Evolutionary conservation across 2,113 vertebrate species (phyloP).

Genomic region (Irena cyanogastra): DNA sequence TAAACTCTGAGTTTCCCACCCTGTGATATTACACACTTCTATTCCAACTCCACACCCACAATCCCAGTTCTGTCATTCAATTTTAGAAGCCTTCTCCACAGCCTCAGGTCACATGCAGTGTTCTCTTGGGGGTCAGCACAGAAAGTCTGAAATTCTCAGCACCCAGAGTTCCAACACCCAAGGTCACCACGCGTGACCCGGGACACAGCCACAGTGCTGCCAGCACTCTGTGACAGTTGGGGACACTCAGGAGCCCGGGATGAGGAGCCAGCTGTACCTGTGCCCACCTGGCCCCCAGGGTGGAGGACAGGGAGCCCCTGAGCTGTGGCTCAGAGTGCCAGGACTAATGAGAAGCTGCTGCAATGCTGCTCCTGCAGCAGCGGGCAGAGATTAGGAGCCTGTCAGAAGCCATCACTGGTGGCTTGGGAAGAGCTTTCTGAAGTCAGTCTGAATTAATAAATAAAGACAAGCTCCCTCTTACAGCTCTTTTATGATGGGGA

Average conservation of each 20-base stretch:
- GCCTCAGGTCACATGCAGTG: not conserved
- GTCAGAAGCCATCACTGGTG: slow-evolving; percentile 49
- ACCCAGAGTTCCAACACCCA: too few relatives aligned
- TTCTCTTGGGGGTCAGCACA: not conserved
- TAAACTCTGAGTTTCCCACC: not conserved
- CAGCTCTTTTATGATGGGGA: slow-evolving; percentile 53
- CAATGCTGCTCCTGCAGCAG: not conserved
- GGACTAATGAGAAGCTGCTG: slow-evolving; percentile 13
- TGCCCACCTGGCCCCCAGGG: rapidly evolving
- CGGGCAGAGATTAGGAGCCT: slow-evolving; percentile 40
- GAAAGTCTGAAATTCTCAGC: not conserved
- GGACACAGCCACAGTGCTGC: not conserved
- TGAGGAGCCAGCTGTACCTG: rapidly evolving
- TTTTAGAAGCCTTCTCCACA: not conserved
- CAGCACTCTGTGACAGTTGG: rapidly evolving
- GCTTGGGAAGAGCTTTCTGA: slow-evolving; percentile 49
- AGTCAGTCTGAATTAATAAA: slow-evolving; percentile 60
- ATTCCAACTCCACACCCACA: not conserved
- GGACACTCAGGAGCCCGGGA: rapidly evolving
- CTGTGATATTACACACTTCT: not conserved
- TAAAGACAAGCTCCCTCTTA: slow-evolving; percentile 50
- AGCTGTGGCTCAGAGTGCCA: not conserved
- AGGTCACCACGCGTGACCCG: rapidly evolving
- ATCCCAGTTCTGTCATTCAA: not conserved
- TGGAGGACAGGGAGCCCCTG: not conserved